Conservation (phyloP, 2,797 vertebrate genomes). For the Tragelaphus oryx region DNA sequence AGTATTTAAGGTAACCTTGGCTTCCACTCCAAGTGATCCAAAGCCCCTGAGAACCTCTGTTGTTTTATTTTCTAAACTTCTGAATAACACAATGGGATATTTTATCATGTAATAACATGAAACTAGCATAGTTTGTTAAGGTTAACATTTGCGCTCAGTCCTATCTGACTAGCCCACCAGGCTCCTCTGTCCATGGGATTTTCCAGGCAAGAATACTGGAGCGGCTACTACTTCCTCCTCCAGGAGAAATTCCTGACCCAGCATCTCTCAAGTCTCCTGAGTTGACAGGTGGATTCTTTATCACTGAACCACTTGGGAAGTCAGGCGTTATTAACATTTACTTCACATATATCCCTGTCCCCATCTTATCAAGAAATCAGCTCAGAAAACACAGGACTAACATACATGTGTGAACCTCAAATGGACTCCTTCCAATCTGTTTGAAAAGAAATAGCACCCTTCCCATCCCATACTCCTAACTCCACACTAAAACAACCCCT, state of each 20-base stretch:
- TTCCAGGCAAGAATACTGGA: background rate
- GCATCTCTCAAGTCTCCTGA: background rate
- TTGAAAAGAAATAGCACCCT: background rate
- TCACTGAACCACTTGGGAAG: background rate
- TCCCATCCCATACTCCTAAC: background rate
- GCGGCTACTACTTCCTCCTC: background rate
- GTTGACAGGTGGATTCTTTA: background rate
- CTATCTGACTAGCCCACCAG: background rate
- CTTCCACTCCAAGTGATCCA: background rate
- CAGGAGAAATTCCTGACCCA: background rate
- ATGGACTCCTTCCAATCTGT: background rate
- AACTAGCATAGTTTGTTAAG: background rate
- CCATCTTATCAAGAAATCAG: background rate
- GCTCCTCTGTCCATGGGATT: background rate
- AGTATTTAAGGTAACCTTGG: background rate
- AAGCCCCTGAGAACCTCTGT: background rate
- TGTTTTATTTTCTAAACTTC: conserved; percentile 23
- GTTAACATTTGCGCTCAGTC: background rate
- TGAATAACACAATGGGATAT: background rate
- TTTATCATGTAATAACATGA: background rate
- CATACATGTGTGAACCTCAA: background rate
- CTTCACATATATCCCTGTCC: background rate
- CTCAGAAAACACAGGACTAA: background rate
- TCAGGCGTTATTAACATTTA: background rate
- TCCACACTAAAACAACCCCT: background rate